Base-by-base conservation (phyloP, 2,888 invertebrate species). In the Synanthedon andrenaeformis region DNA sequence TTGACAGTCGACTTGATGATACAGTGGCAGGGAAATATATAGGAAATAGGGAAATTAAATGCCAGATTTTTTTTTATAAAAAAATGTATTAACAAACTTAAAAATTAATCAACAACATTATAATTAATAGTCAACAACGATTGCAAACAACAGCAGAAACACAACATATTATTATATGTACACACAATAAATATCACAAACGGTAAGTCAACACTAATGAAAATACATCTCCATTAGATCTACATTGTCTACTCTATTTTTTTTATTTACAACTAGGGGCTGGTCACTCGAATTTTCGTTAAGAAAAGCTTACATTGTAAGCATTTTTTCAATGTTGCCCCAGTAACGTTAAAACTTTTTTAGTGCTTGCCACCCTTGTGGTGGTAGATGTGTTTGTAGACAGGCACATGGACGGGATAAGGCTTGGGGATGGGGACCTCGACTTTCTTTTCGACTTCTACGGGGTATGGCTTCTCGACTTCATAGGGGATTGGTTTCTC, bases 361-460 rank as follows among this genome's bases (percentile, higher is more conserved):
- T 86, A 88, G 76, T 88, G 88, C 67, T 88, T 85, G 73, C 85
- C 82, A 61, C 88, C 86, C 62, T 86, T 84, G 70, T 90, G 90
- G 76, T 92, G 92, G 82, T 92, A 91, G 63, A 93, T 89, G 76
- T 93, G 93, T 72, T 92, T 93, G 84, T 92, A 93, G 14, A 93
- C 91, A 49, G 92, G 92, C 11, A 91, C 90, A 62, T 93, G 93
- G 62, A 93, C 92, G 55, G 92, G 92, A 79, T 93, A 93, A 5
- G 93, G 92, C 69, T 92, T 92, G 64, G 91, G 90, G 62, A 91
- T 89, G 12, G 91, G 90, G 50, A 93, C 90, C 70, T 91, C 92
- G 51, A 93, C 91, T 70, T 90, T 92, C 82, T 92, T 93, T 60
- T 93, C 91, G 35, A 93, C 92, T 74, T 92, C 91, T 4, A 93